phyloP scores from a whole-genome alignment of 2,797 vertebrate species.

The Anguilla obscura region DNA sequence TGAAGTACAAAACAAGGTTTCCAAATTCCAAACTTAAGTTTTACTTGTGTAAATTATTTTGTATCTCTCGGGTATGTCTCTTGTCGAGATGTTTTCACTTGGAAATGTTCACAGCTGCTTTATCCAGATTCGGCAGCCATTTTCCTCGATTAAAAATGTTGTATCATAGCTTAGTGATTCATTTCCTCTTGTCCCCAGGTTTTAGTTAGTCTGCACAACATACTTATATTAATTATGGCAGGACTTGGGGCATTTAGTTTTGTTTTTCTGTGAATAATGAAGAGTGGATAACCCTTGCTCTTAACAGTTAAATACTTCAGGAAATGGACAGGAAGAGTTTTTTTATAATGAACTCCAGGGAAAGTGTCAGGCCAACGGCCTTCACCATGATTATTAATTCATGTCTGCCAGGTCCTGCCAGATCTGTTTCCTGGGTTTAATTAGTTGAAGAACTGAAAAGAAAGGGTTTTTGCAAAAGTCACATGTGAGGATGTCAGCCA shows the following conservation, averaged over 20 bases:
- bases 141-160: background rate
- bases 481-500: background rate
- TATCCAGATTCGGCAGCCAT: background rate
- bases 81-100: background rate
- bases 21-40: background rate
- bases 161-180: background rate
- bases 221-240: background rate
- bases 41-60: background rate
- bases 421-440: background rate
- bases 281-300: background rate
- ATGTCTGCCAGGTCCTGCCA: background rate
- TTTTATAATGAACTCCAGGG: background rate
- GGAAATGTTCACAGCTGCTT: too few relatives aligned
- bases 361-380: background rate
- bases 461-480: background rate
- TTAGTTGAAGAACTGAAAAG: background rate
- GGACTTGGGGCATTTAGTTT: background rate
- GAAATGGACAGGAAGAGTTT: background rate
- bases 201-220: background rate
- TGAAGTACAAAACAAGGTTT: background rate
- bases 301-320: background rate
- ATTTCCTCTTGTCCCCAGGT: background rate
- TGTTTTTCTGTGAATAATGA: background rate
- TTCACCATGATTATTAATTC: background rate
- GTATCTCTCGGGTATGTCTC: background rate